Evolutionary conservation across 1,140 invertebrate species (phyloP), one percentile per base, ranked within the genome.

Genomic region (Drosophila willistoni): DNA sequence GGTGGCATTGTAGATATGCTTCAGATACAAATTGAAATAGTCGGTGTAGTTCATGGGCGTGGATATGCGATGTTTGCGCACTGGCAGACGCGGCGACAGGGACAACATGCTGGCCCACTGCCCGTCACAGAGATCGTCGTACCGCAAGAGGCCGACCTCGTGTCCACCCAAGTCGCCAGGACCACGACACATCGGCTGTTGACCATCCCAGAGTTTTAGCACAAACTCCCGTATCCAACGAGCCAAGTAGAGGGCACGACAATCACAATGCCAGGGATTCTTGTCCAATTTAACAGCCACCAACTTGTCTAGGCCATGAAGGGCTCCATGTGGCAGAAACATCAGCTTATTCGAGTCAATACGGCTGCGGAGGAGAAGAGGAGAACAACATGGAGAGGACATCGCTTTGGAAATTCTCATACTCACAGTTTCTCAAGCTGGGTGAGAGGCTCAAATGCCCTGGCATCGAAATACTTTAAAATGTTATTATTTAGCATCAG

Each of bases 191-290:
- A 95, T 94, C 0, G 96, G 95, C 29, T 95, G 94, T 44, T 86
- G 82, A 29, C 95, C 94, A 78, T 96, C 95, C 95, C 95, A 96
- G 19, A 96, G 94, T 84, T 95, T 96, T 61, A 94, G 92, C 47
- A 94, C 93, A 76, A 96, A 95, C 55, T 93, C 93, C 66, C 93
- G 93, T 70, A 94, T 92, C 94, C 94, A 96, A 91, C 92, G 93
- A 0, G 95, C 94, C 62, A 97, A 93, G 87, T 97, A 97, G 0
- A 96, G 92, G 7, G 96, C 95, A 44, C 94, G 94, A 81, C 97
- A 97, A 85, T 97, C 96, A 77, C 97, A 97, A 81, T 97, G 96
- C 96, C 96, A 97, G 0, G 96, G 96, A 92, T 97, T 97, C 74
- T 96, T 96, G 1, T 95, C 95, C 17, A 97, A 91, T 89, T 96